Evolutionary conservation across 2,888 invertebrate genomes (phyloP), one percentile per base, ranked within the genome.

Genomic region (Myopa testacea): DNA sequence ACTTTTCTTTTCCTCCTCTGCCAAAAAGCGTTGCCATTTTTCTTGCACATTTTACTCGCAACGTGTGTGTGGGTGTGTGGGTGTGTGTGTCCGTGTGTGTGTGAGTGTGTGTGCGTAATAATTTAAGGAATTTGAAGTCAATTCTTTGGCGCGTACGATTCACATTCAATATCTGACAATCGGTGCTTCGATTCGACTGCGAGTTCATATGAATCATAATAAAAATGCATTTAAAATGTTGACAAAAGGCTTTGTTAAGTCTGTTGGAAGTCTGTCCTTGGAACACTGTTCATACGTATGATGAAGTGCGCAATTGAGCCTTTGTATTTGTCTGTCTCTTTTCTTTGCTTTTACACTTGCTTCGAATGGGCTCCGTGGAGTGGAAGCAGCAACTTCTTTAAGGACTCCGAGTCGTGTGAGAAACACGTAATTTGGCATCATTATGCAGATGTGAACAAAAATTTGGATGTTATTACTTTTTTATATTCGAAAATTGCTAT

Each of bases 181-280:
- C 72, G 69, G 74, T 60, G 52, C 69, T 37, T 26, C 74, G 69
- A 68, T 60, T 26, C 12, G 69, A 63, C 68, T 38, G 78, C 65
- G 67, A 67, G 76, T 67, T 69, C 77, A 76, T 78, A 79, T 78
- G 85, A 86, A 84, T 86, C 87, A 85, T 86, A 86, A 86, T 87
- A 86, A 87, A 86, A 87, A 85, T 86, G 87, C 87, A 87, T 87
- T 87, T 87, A 85, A 84, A 87, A 84, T 87, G 84, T 85, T 86
- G 85, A 87, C 87, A 87, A 87, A 86, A 84, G 86, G 84, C 82
- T 83, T 83, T 81, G 68, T 65, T 65, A 12, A 65, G 8, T 38
- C 68, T 63, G 34, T 26, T 75, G 26, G 38, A 71, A 58, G 26
- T 58, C 14, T 65, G 26, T 26, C 26, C 26, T 26, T 26, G 26